Percentiles rank a stretch among this genome's conserved stretches.
These are phyloP conservation scores for Agrochola macilenta DNA, from an alignment of 2,888 invertebrate genomes.

Conservation along the genomic window DNA sequence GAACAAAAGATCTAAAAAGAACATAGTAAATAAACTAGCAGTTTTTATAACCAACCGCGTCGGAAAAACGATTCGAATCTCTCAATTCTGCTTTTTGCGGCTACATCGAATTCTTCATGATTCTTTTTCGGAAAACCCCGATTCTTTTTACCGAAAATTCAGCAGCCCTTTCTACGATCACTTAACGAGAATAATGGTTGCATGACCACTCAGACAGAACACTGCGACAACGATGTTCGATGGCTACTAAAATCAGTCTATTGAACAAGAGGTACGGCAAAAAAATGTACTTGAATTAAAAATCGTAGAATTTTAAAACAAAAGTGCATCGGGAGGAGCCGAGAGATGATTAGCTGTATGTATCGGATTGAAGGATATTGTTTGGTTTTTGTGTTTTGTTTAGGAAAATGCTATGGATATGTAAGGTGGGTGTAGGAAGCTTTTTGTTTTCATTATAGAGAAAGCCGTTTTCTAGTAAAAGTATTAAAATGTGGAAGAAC, in stretches of 20 bases:
- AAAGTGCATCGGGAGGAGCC: conserved; percentile 37
- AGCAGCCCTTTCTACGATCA: conserved; percentile 9
- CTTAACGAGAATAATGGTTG: conserved; percentile 55
- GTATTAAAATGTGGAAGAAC: not conserved
- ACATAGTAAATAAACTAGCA: not conserved
- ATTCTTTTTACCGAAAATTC: conserved; percentile 28
- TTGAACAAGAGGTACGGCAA: conserved; percentile 32
- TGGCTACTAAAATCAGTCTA: conserved; percentile 28
- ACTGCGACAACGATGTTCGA: conserved; percentile 52
- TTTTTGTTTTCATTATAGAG: not conserved
- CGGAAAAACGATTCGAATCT: conserved; percentile 14
- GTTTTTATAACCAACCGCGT: not conserved
- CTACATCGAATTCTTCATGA: conserved; percentile 7
- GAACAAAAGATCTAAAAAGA: conserved; percentile 2
- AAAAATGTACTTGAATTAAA: conserved; percentile 43
- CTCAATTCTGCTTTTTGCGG: conserved; percentile 23
- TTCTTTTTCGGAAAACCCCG: conserved; percentile 24
- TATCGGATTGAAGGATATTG: conserved; percentile 23
- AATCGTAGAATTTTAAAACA: conserved; percentile 49
- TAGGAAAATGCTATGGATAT: not conserved
- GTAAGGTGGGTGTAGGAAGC: not conserved
- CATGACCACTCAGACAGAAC: conserved; percentile 67
- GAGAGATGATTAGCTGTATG: conserved; percentile 40
- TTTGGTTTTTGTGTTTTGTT: conserved; percentile 26
- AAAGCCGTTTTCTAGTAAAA: not conserved